Evolutionary conservation across 2,797 vertebrate genomes (phyloP), one percentile per base, ranked within the genome.

Genomic region (Nyctalus aviator): DNA sequence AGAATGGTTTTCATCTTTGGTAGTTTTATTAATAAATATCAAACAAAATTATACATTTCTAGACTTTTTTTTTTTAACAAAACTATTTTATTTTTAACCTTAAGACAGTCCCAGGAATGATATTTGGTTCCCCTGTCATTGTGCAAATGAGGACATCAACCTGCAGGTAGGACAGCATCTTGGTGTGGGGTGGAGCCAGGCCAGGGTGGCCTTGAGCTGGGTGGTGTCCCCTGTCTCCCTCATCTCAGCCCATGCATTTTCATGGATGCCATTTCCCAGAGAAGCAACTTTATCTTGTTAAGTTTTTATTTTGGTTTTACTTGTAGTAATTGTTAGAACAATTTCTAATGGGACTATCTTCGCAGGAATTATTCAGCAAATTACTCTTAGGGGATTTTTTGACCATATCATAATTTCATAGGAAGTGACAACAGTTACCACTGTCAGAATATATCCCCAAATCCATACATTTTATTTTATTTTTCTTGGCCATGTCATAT

Each of bases 341-440:
- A 53, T 50, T 89, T 81, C 35, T 82, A 89, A n/a, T 21, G 20
- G 44, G 30, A 1, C 10, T 84, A 41, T 6, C 8, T 81, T 91
- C 78, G 23, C 9, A 75, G 41, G 14, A 46, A 88, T 90, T 93
- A 88, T 62, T 95, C n/a, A 90, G 20, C 17, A 44, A 90, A 57
- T 69, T 73, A 64, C 3, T 86, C 90, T 83, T 85, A 21, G 35
- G 46, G 76, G 59, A 86, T 44, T 48, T 84, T 82, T 77, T 73
- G 68, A n/a, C 10, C 13, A 2, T 78, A 32, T 2, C 7, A 9
- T 78, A 41, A 92, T 83, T 46, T 95, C 41, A 37, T 64, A 50
- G 12, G 25, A 37, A 46, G 3, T 48, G 66, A 88, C 77, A 84
- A 71, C 27, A 48, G 71, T 55, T 66, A 41, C 75, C 32, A 9